phyloP scores from a whole-genome alignment of 2,797 vertebrate genomes.

The Mallotus villosus region DNA sequence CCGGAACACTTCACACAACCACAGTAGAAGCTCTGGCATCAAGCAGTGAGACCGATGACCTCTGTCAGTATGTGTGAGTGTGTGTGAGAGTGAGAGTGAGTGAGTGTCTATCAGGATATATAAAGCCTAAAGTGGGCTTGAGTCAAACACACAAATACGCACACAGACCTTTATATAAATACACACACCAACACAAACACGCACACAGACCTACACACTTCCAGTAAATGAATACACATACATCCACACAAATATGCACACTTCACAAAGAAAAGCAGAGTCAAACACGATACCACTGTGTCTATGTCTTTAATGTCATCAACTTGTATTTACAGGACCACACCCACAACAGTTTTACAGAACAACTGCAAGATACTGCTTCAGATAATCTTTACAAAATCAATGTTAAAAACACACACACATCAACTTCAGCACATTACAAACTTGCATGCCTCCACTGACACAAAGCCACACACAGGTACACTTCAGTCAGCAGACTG shows the following conservation, averaged over 20 bases:
- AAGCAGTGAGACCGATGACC: too few relatives aligned
- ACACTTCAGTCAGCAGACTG: background rate
- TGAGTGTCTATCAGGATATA: too few relatives aligned
- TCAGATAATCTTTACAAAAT: slow-evolving; percentile 16
- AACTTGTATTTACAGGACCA: slow-evolving; percentile 16
- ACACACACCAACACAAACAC: background rate
- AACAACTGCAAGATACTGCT: slow-evolving; percentile 4
- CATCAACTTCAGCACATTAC: slow-evolving; percentile 14
- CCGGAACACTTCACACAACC: too few relatives aligned
- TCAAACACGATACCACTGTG: background rate
- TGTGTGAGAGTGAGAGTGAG: too few relatives aligned
- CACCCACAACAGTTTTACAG: slow-evolving; percentile 8
- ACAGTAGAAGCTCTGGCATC: too few relatives aligned
- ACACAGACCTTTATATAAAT: background rate
- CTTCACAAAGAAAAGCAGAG: background rate
- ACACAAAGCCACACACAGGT: background rate
- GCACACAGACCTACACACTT: background rate
- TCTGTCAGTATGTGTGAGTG: too few relatives aligned
- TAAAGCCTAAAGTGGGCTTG: too few relatives aligned
- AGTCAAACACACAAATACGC: background rate
- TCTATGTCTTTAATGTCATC: background rate
- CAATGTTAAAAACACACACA: slow-evolving; percentile 6
- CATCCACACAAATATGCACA: background rate
- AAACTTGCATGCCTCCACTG: slow-evolving; percentile 18
- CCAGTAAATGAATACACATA: background rate